phyloP scores from a whole-genome alignment of 2,888 invertebrate genomes.

The Lycaena phlaeas region DNA sequence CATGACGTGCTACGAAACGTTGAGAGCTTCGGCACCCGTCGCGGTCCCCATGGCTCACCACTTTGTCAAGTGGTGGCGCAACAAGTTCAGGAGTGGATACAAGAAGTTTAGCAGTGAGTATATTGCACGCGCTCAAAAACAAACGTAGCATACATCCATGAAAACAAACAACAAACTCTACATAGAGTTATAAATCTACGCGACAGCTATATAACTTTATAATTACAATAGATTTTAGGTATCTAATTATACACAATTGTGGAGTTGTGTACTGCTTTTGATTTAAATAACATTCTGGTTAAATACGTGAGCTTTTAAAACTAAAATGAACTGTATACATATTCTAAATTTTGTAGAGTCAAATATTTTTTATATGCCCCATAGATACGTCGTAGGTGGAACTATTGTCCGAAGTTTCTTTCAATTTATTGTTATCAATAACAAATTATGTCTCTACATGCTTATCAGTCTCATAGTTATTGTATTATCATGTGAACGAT shows the following conservation, averaged over 20 bases:
- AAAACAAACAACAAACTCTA: neutral
- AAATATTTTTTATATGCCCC: too few species aligned
- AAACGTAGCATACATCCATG: neutral
- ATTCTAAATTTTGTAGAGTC: too few species aligned
- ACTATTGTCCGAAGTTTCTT: too few species aligned
- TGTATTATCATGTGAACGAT: neutral
- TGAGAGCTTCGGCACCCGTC: slow-evolving; percentile 71
- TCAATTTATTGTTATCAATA: neutral
- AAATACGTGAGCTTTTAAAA: too few species aligned
- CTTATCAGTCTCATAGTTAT: slow-evolving; percentile 4
- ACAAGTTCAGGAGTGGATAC: slow-evolving; percentile 82
- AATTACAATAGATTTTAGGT: too few species aligned
- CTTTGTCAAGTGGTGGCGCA: slow-evolving; percentile 84
- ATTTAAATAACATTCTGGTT: too few species aligned
- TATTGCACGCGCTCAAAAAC: neutral
- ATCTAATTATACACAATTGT: too few species aligned
- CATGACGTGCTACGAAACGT: slow-evolving; percentile 74
- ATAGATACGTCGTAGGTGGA: too few species aligned
- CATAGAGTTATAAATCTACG: too few species aligned
- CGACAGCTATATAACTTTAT: too few species aligned
- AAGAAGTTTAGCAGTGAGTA: slow-evolving; percentile 81
- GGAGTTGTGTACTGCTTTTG: too few species aligned
- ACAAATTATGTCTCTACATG: neutral
- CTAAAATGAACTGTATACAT: too few species aligned
- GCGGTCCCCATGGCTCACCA: slow-evolving; percentile 81